Conservation (phyloP, 2,888 invertebrate genomes). For the Neocrepidodera transversa region DNA sequence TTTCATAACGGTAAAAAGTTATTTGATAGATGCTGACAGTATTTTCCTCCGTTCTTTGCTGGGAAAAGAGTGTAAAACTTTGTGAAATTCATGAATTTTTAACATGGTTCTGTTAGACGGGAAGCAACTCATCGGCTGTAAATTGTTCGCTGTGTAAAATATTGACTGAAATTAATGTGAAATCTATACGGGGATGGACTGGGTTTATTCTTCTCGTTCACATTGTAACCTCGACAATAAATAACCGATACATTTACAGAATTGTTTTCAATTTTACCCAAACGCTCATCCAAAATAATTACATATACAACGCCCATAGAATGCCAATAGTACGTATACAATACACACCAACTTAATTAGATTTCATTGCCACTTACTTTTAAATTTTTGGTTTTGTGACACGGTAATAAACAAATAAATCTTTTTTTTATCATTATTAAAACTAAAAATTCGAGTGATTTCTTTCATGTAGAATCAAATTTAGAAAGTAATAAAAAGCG, state of each 20-base stretch:
- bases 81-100: constrained; percentile 30
- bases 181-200: constrained; percentile 20
- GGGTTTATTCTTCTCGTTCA: constrained; percentile 17
- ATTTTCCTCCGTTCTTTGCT: constrained; percentile 26
- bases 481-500: too few relatives aligned
- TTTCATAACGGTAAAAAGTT: constrained; percentile 31
- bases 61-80: constrained; percentile 28
- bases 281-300: constrained; percentile 13
- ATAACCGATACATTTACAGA: constrained; percentile 21
- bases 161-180: constrained; percentile 22
- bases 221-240: constrained; percentile 20
- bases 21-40: constrained; percentile 32
- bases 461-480: too few relatives aligned
- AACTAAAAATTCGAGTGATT: too few relatives aligned
- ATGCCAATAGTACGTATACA: not conserved
- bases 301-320: constrained; percentile 4
- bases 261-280: constrained; percentile 20
- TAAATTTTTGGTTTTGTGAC: too few relatives aligned
- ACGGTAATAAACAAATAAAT: too few relatives aligned
- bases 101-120: constrained; percentile 23
- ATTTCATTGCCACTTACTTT: not conserved
- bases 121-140: constrained; percentile 22
- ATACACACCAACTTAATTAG: constrained; percentile 3
- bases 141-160: constrained; percentile 23
- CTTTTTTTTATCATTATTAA: too few relatives aligned